Percentiles rank a stretch among this genome's conserved stretches.
Conservation (phyloP, 2,888 invertebrate genomes). For the Dryobotodes eremita region DNA sequence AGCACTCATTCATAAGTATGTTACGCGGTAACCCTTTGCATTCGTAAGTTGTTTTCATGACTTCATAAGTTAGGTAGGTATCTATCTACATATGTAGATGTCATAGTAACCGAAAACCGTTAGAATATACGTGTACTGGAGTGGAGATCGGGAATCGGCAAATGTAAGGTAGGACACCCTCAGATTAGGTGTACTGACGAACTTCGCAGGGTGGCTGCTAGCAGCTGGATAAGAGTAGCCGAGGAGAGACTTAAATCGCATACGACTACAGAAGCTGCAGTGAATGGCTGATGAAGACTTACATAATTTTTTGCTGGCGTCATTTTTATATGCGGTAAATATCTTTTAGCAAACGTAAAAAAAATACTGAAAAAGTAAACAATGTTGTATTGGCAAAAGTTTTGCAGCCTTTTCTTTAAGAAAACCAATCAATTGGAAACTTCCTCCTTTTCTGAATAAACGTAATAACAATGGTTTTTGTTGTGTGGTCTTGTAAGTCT, state of each 20-base stretch:
- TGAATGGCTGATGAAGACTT: neutral
- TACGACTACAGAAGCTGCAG: neutral
- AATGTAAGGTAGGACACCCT: neutral
- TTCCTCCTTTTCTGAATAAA: neutral
- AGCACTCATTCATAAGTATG: conserved; percentile 29
- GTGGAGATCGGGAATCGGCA: neutral
- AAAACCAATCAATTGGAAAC: neutral
- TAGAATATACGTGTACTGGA: neutral
- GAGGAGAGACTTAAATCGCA: too few relatives aligned
- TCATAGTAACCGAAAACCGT: neutral
- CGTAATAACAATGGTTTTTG: neutral
- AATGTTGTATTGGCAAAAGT: neutral
- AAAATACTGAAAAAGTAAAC: neutral
- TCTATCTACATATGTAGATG: neutral
- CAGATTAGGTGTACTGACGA: too few relatives aligned
- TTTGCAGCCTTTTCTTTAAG: neutral
- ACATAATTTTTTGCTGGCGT: neutral
- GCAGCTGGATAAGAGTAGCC: neutral
- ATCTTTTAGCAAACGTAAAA: neutral
- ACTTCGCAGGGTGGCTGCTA: neutral
- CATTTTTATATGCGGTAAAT: neutral
- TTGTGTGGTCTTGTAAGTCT: conserved; percentile 17
- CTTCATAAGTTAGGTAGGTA: conserved; percentile 1
- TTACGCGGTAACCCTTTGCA: conserved; percentile 20
- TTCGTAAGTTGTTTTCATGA: conserved; percentile 27